Conservation (phyloP, 2,113 vertebrate species). For the Anhinga anhinga region DNA sequence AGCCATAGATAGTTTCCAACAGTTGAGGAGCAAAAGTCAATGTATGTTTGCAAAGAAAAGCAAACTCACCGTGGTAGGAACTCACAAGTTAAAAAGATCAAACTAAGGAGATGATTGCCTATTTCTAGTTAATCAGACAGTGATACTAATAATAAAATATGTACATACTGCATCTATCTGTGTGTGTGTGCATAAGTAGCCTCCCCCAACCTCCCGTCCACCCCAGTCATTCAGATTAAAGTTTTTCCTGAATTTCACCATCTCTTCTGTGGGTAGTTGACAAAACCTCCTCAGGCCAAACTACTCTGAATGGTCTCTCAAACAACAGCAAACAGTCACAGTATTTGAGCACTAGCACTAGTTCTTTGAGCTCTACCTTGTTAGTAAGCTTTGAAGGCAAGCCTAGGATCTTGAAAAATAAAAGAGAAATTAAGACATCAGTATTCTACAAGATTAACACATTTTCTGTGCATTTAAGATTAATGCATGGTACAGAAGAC, state of each 20-base stretch:
- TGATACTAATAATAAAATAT: background rate
- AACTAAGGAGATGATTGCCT: background rate
- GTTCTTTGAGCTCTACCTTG: background rate
- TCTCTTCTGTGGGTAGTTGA: background rate
- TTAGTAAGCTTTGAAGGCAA: background rate
- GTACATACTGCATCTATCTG: no score
- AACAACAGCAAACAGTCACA: background rate
- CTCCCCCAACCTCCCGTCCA: accelerated
- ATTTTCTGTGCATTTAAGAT: background rate
- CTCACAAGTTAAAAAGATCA: background rate
- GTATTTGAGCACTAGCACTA: background rate
- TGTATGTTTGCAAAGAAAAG: background rate
- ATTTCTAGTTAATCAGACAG: background rate
- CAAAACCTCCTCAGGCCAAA: background rate
- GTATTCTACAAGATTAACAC: background rate
- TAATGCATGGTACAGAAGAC: background rate
- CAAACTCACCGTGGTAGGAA: background rate
- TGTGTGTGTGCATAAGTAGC: background rate
- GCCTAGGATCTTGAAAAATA: background rate
- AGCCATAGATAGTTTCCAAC: background rate
- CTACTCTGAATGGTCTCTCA: background rate
- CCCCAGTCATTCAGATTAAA: background rate
- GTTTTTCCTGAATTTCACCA: background rate
- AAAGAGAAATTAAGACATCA: background rate
- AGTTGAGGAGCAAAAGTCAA: background rate